phyloP scores from a whole-genome alignment of 2,888 invertebrate genomes.

The Eulithis prunata region DNA sequence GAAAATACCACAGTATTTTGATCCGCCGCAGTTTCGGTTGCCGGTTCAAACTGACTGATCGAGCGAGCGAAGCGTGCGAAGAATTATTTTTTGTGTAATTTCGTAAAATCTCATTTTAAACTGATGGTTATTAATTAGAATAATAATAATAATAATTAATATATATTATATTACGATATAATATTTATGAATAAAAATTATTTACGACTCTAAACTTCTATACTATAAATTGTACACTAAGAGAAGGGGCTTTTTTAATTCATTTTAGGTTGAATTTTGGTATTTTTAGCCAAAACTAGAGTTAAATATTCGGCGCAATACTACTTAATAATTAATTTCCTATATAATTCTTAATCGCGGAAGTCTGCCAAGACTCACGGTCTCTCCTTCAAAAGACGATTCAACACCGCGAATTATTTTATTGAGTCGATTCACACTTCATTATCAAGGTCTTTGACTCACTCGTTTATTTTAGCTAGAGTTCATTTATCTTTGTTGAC shows the following conservation, averaged over 20 bases:
- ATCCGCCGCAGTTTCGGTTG: too few species aligned
- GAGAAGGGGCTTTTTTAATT: not conserved
- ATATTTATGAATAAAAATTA: too few species aligned
- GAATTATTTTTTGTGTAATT: too few species aligned
- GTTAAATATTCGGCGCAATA: conserved; percentile 11
- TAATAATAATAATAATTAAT: too few species aligned
- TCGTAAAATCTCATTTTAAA: too few species aligned
- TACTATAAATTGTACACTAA: too few species aligned
- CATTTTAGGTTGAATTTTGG: conserved; percentile 4
- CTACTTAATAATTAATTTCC: conserved; percentile 17
- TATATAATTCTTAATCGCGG: conserved; percentile 49
- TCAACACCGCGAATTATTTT: conserved; percentile 62
- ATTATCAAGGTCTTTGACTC: conserved; percentile 80
- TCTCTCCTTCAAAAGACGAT: conserved; percentile 40
- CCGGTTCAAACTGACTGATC: too few species aligned
- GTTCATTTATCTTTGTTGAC: conserved; percentile 67
- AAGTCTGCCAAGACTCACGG: conserved; percentile 51
- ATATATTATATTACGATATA: too few species aligned
- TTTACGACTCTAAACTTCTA: too few species aligned
- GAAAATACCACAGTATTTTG: too few species aligned
- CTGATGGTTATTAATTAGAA: too few species aligned
- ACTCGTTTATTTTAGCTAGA: conserved; percentile 68
- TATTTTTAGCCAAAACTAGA: conserved; percentile 1
- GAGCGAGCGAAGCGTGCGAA: too few species aligned
- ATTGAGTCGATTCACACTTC: conserved; percentile 65